Evolutionary conservation across 2,797 vertebrate species (phyloP), one percentile per base, ranked within the genome.

Genomic region (Amphiprion clarkii): DNA sequence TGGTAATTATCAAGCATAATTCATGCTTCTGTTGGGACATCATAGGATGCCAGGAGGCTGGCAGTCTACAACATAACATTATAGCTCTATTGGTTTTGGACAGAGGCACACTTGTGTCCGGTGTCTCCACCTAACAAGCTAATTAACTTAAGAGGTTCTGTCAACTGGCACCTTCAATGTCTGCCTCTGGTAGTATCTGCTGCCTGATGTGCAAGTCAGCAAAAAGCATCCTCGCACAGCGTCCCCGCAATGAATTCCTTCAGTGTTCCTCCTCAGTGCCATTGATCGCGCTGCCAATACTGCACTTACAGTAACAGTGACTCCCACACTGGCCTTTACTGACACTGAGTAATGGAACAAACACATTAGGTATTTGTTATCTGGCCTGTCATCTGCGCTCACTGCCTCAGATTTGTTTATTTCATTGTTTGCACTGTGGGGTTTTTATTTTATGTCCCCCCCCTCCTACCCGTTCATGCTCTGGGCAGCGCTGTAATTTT

Each of bases 131-230:
- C 86, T 89, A 89, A 91, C 86, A 90, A 88, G 85, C 83, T 85
- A 87, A 93, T 92, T 89, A 88, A 81, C 75, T 88, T 88, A 93
- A 93, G 84, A 90, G 88, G 74, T 85, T 90, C 84, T 82, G 86
- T 93, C 89, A 87, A 83, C 84, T 70, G 79, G 82, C 85, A 89
- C 87, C 78, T 84, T 77, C 63, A 57, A 84, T 67, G 71, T 81
- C 66, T 70, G 80, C 71, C 72, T 71, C 66, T 72, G 81, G 76
- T 87, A 31, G 57, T 68, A 76, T 87, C 82, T 67, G 61, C 79
- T 74, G 31, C 42, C 23, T 23, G 1, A 72, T 74, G 79, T 85
- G 87, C 89, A 71, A 89, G 87, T 92, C 90, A 92, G 90, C 91
- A 75, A 79, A 92, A 87, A 58, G 33, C 53, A 2, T 68, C 56